A percentile compares a stretch with the other conserved stretches of the same genome.
phyloP scores from a whole-genome alignment of 2,888 invertebrate genomes.

The Seira sanloemensis region DNA sequence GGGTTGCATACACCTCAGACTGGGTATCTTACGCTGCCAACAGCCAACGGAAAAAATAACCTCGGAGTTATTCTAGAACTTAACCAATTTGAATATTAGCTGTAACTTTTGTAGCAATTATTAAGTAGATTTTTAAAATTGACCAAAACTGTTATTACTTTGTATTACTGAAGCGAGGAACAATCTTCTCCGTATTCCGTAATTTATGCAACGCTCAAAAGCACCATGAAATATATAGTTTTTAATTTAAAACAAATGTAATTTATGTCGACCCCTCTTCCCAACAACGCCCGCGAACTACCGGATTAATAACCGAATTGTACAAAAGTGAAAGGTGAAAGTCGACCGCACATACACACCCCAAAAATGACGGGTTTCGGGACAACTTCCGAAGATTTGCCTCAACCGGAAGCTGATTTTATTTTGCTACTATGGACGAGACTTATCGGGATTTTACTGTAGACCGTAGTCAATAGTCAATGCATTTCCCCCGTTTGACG shows the following conservation, averaged over 20 bases:
- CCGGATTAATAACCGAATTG: not conserved
- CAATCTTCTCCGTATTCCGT: too few species aligned
- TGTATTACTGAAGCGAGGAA: too few species aligned
- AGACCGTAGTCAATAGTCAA: conserved; percentile 54
- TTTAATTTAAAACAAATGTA: too few species aligned
- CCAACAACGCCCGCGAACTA: not conserved
- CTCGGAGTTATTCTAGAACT: too few species aligned
- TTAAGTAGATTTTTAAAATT: conserved; percentile 11
- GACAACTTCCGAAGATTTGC: too few species aligned
- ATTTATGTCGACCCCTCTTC: too few species aligned
- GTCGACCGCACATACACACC: not conserved
- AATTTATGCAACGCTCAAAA: conserved; percentile 33
- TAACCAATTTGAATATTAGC: too few species aligned
- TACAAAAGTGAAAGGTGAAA: not conserved
- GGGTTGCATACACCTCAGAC: conserved; percentile 94
- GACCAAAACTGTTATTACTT: not conserved
- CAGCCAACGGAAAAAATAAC: conserved; percentile 37
- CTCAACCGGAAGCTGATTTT: too few species aligned
- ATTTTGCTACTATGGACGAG: not conserved
- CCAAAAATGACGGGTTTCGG: conserved; percentile 15
- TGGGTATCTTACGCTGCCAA: conserved; percentile 87
- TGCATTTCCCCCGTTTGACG: conserved; percentile 28
- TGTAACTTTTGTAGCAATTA: too few species aligned
- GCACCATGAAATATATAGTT: conserved; percentile 8
- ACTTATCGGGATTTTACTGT: not conserved